These are phyloP conservation scores for Melipona beecheii DNA, from an alignment of 2,888 invertebrate genomes.

Conservation along the genomic window DNA sequence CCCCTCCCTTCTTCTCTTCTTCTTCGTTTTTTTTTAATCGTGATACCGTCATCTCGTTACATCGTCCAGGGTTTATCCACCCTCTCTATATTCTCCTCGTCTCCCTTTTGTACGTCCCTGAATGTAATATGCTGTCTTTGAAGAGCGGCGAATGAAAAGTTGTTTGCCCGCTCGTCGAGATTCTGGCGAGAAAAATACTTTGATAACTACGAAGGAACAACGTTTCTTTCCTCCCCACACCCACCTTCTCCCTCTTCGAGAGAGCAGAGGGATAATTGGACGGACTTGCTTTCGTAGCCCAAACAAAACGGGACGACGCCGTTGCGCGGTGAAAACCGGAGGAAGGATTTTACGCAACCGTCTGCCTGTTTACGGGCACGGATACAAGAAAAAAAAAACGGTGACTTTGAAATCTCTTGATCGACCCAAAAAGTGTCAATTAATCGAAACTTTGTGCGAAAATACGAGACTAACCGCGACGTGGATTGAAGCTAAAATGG, in stretches of 20 bases:
- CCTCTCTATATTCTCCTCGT: not conserved
- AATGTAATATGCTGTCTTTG: constrained; percentile 36
- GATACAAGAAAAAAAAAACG: not conserved
- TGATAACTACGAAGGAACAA: not conserved
- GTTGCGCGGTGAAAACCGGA: not conserved
- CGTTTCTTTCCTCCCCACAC: too few species aligned
- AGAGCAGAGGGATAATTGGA: not conserved
- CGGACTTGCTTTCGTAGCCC: not conserved
- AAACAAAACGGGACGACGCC: not conserved
- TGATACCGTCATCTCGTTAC: constrained; percentile 64
- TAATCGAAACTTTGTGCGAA: not conserved
- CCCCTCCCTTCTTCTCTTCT: constrained; percentile 34
- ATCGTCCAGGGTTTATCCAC: constrained; percentile 38
- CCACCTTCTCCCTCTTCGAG: not conserved
- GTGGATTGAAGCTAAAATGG: too few species aligned
- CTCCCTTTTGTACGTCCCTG: constrained; percentile 2
- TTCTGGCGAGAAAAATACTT: not conserved
- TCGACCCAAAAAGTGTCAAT: not conserved
- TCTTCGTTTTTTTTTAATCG: constrained; percentile 26
- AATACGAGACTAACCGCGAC: too few species aligned
- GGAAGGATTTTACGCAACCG: not conserved
- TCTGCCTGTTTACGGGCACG: not conserved
- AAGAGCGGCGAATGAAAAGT: constrained; percentile 15
- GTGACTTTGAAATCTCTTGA: not conserved
- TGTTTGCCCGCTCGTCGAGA: constrained; percentile 18